A percentile compares a stretch with the other conserved stretches of the same genome.
These are phyloP conservation scores for Acestrorhynchus altus DNA, from an alignment of 2,797 vertebrate species.

Conservation along the genomic window DNA sequence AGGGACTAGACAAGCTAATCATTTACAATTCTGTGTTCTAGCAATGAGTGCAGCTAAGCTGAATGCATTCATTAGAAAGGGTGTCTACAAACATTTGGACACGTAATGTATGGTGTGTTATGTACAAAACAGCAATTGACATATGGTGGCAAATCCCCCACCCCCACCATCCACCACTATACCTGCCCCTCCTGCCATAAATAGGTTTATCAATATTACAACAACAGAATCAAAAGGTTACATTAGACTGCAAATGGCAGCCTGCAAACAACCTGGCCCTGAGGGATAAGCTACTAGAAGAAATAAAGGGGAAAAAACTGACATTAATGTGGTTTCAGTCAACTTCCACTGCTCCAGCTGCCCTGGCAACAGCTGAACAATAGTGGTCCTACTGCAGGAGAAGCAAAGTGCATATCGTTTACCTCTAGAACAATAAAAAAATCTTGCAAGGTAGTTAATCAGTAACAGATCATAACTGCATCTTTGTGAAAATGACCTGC, in stretches of 20 bases:
- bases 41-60: too few relatives aligned
- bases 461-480: background rate
- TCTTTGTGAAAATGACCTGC: background rate
- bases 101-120: too few relatives aligned
- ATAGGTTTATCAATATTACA: constrained; percentile 36
- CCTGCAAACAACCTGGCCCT: constrained; percentile 29
- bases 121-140: constrained; percentile 12
- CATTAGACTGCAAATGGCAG: constrained; percentile 25
- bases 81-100: too few relatives aligned
- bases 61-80: too few relatives aligned
- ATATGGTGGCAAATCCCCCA: constrained; percentile 30
- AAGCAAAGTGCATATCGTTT: too few relatives aligned
- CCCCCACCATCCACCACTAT: too few relatives aligned
- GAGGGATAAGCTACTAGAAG: background rate
- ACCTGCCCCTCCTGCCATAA: background rate
- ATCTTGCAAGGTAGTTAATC: background rate
- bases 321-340: constrained; percentile 16
- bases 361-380: too few relatives aligned
- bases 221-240: constrained; percentile 37
- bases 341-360: background rate
- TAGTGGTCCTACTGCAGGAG: too few relatives aligned
- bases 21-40: too few relatives aligned
- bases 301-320: background rate
- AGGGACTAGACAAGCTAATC: too few relatives aligned
- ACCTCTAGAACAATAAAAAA: too few relatives aligned